phyloP scores from a whole-genome alignment of 2,113 vertebrate species.

The Xerus inauris region DNA sequence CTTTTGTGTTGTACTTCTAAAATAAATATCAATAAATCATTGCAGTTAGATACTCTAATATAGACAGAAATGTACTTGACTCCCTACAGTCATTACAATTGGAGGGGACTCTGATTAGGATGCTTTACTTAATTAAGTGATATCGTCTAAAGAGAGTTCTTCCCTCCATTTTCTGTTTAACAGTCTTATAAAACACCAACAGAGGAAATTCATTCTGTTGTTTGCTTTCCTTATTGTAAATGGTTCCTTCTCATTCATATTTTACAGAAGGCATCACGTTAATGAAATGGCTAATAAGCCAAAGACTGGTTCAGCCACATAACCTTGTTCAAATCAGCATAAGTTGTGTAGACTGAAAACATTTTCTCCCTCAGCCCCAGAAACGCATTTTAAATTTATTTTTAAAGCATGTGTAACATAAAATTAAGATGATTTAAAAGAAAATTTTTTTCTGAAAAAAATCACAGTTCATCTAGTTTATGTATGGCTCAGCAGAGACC shows the following conservation, averaged over 20 bases:
- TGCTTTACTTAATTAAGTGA: slow-evolving; percentile 91
- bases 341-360: neutral
- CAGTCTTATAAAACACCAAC: slow-evolving; percentile 86
- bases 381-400: slow-evolving; percentile 47
- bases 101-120: slow-evolving; percentile 89
- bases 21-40: slow-evolving; percentile 88
- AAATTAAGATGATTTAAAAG: slow-evolving; percentile 62
- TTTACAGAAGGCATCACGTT: slow-evolving; percentile 82
- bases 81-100: slow-evolving; percentile 89
- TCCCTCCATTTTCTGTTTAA: slow-evolving; percentile 86
- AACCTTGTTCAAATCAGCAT: slow-evolving; percentile 37
- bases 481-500: neutral
- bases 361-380: slow-evolving; percentile 31
- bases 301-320: slow-evolving; percentile 79
- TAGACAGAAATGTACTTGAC: slow-evolving; percentile 88
- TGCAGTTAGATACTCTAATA: slow-evolving; percentile 85
- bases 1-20: slow-evolving; percentile 83
- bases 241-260: slow-evolving; percentile 84
- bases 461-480: neutral
- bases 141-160: slow-evolving; percentile 89
- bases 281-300: slow-evolving; percentile 85
- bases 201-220: slow-evolving; percentile 86
- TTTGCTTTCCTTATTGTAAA: slow-evolving; percentile 88
- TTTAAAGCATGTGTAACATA: slow-evolving; percentile 40
- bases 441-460: neutral